Percentiles rank a stretch among this genome's conserved stretches.
Conservation (phyloP, 2,113 vertebrate species). For the Ovis canadensis region DNA sequence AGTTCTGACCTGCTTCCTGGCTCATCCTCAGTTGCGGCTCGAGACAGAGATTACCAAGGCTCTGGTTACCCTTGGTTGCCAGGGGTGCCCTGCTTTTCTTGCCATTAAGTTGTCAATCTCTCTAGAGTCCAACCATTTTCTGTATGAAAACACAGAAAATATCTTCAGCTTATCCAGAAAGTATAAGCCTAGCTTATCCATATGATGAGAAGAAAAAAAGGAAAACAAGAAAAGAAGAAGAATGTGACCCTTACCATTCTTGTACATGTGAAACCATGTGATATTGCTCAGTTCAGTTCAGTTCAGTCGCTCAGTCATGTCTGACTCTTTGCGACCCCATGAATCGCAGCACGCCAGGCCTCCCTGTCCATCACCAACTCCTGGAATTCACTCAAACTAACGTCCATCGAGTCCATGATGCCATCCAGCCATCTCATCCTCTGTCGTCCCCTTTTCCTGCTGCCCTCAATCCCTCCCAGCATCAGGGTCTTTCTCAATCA, state of each 20-base stretch:
- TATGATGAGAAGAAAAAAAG: neutral
- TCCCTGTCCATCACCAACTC: too few species aligned
- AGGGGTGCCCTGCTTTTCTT: neutral
- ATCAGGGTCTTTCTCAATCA: too few species aligned
- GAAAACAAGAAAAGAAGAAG: neutral
- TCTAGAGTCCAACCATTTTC: neutral
- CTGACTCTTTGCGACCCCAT: neutral
- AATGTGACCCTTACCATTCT: neutral
- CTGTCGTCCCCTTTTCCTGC: too few species aligned
- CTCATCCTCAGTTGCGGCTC: neutral
- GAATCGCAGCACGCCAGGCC: accelerated
- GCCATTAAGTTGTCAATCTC: neutral
- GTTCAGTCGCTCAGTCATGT: accelerated
- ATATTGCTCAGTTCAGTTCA: neutral
- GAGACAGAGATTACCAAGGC: neutral
- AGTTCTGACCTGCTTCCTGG: neutral
- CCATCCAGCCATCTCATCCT: too few species aligned
- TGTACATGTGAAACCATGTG: neutral
- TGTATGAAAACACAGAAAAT: neutral
- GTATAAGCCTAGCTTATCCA: neutral
- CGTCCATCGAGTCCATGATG: accelerated
- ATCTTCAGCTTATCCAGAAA: neutral
- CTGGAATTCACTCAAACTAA: too few species aligned
- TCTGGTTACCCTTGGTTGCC: neutral
- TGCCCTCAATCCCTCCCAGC: too few species aligned